Evolutionary conservation across 2,113 vertebrate genomes (phyloP).

Genomic region (Dryoscopus gambensis): DNA sequence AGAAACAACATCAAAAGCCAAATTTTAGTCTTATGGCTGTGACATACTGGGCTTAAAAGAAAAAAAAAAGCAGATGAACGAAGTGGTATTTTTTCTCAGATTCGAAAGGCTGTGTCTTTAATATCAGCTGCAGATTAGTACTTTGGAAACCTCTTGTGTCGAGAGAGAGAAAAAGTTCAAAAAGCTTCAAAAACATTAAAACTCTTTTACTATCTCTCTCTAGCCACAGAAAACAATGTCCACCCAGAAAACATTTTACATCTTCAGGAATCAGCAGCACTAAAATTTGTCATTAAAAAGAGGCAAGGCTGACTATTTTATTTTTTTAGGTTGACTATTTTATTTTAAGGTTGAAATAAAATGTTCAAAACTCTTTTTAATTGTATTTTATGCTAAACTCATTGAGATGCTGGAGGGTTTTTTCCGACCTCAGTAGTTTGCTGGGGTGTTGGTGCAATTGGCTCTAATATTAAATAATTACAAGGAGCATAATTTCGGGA

Average conservation of each 20-base stretch:
- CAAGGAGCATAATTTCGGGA: conserved; percentile 35
- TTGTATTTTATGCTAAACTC: neutral
- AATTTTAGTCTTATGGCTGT: neutral
- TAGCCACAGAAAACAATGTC: neutral
- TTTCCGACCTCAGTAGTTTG: conserved; percentile 10
- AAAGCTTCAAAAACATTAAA: neutral
- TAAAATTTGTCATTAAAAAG: neutral
- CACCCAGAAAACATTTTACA: neutral
- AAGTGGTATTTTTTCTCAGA: neutral
- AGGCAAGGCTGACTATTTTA: neutral
- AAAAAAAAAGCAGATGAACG: neutral
- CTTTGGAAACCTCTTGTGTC: neutral
- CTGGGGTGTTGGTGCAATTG: neutral
- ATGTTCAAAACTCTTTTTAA: neutral
- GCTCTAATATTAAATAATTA: conserved; percentile 35
- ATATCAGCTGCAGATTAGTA: conserved; percentile 2
- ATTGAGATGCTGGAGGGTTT: neutral
- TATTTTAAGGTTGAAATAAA: neutral
- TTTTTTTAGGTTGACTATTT: neutral
- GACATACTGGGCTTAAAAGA: neutral
- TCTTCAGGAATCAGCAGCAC: neutral
- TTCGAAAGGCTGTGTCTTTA: conserved; percentile 40
- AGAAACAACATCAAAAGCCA: neutral
- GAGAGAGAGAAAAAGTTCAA: neutral
- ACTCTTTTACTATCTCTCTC: neutral